phyloP scores from a whole-genome alignment of 2,888 invertebrate species.

The Quadriops clusia region DNA sequence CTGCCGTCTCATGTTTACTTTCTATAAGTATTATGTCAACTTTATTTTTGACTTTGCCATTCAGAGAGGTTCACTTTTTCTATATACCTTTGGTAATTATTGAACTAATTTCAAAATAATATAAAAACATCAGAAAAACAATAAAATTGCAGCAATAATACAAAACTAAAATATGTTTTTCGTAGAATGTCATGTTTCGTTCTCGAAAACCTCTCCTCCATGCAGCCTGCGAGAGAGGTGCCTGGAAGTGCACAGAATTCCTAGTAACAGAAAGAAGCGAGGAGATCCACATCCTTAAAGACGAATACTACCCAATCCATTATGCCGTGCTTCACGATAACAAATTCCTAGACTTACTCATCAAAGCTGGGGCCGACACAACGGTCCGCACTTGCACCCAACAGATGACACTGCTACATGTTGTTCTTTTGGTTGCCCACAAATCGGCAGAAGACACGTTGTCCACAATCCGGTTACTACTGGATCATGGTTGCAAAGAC shows the following conservation, averaged over 20 bases:
- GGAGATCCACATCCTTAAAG: slow-evolving; percentile 58
- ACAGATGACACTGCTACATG: slow-evolving; percentile 58
- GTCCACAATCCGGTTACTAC: slow-evolving; percentile 52
- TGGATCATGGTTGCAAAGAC: slow-evolving; percentile 62
- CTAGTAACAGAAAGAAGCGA: slow-evolving; percentile 52
- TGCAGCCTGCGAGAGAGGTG: slow-evolving; percentile 57
- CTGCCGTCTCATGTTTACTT: too few species aligned
- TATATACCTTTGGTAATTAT: not conserved
- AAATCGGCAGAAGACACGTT: slow-evolving; percentile 61
- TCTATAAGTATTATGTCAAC: too few species aligned
- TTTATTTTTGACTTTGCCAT: too few species aligned
- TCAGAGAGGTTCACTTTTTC: not conserved
- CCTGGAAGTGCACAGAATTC: slow-evolving; percentile 60
- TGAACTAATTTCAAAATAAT: too few species aligned
- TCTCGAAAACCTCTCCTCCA: slow-evolving; percentile 51
- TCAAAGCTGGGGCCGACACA: slow-evolving; percentile 57
- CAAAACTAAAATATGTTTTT: slow-evolving; percentile 8
- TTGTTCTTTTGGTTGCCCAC: slow-evolving; percentile 55
- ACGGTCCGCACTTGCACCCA: slow-evolving; percentile 57
- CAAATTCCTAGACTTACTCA: slow-evolving; percentile 52
- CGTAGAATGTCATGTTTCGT: slow-evolving; percentile 39
- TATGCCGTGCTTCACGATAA: slow-evolving; percentile 62
- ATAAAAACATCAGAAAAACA: too few species aligned
- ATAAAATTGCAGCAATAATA: too few species aligned
- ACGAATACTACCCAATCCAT: slow-evolving; percentile 69